Evolutionary conservation across 2,797 vertebrate genomes (phyloP).

Genomic region (Dipus sagitta): DNA sequence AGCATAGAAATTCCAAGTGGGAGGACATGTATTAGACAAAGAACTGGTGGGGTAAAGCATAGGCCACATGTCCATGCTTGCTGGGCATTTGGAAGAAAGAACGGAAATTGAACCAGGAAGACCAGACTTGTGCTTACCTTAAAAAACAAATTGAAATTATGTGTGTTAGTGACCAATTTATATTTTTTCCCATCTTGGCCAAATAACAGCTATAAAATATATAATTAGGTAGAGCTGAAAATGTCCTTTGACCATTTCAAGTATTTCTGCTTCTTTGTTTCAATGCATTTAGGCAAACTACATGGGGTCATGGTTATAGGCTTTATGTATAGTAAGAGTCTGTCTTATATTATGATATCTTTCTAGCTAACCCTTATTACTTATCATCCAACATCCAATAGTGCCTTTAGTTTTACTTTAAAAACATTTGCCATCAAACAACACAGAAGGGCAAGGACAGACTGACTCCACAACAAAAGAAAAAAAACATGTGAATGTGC

Average conservation of each 20-base stretch:
- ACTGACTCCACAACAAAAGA: background rate
- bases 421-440: constrained; percentile 12
- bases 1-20: background rate
- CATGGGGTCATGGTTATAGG: background rate
- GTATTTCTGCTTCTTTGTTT: background rate
- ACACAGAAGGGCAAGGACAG: background rate
- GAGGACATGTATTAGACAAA: background rate
- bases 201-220: background rate
- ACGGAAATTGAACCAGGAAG: background rate
- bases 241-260: background rate
- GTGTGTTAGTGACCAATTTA: constrained; percentile 6
- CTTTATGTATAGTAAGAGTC: background rate
- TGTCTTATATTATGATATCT: background rate
- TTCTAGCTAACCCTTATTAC: background rate
- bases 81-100: background rate
- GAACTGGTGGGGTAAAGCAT: background rate
- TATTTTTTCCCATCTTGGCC: background rate
- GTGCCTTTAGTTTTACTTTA: constrained; percentile 24
- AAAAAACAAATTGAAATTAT: constrained; percentile 41
- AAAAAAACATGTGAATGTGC: background rate
- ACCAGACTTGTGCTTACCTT: background rate
- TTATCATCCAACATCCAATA: background rate
- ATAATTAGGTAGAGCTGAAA: constrained; percentile 29
- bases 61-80: background rate
- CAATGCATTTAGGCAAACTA: background rate